phyloP scores from a whole-genome alignment of 2,888 invertebrate genomes.

The Chirona hameri region DNA sequence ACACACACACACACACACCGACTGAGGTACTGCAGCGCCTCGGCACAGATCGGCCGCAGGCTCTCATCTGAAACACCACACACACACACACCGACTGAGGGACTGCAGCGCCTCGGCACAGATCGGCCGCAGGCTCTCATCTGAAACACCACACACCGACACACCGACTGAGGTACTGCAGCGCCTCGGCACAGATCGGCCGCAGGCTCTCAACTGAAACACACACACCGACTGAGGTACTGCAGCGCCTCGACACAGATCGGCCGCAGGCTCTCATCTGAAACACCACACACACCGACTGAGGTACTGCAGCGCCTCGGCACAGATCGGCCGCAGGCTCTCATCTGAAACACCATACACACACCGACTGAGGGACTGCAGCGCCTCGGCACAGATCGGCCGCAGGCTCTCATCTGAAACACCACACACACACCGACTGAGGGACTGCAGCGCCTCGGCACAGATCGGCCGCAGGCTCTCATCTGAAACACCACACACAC shows the following conservation, averaged over 20 bases:
- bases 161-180: not conserved
- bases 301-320: constrained; percentile 49
- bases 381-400: constrained; percentile 63
- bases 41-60: constrained; percentile 67
- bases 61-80: constrained; percentile 60
- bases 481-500: constrained; percentile 56
- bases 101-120: constrained; percentile 56
- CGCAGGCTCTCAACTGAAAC: constrained; percentile 66
- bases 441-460: constrained; percentile 52
- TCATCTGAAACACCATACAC: constrained; percentile 61
- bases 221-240: constrained; percentile 42
- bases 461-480: constrained; percentile 69
- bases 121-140: constrained; percentile 68
- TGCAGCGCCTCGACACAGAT: constrained; percentile 60
- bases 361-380: not conserved
- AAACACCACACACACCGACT: constrained; percentile 46
- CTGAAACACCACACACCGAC: constrained; percentile 52
- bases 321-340: constrained; percentile 66
- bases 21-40: constrained; percentile 45
- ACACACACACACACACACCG: constrained; percentile 44
- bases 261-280: constrained; percentile 69
- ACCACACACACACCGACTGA: constrained; percentile 45
- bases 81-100: constrained; percentile 44
- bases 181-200: constrained; percentile 63
- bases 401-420: constrained; percentile 66